Conservation (phyloP, 2,797 vertebrate species). For the Tolypeutes matacus region DNA sequence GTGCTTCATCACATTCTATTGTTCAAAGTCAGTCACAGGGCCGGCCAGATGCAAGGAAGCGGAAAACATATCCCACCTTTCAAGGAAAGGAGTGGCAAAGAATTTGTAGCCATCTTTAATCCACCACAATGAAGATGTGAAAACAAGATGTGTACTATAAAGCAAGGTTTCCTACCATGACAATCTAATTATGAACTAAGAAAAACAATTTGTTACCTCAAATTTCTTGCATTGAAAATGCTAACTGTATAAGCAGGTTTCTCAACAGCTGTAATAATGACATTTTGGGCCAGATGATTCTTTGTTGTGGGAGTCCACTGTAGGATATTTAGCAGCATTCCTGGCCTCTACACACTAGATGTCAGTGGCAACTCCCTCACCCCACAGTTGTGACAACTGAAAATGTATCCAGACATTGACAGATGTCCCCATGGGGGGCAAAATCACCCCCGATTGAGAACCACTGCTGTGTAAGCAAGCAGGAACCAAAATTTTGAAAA, state of each 20-base stretch:
- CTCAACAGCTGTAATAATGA: background rate
- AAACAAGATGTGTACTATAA: background rate
- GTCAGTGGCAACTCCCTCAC: background rate
- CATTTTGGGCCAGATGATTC: background rate
- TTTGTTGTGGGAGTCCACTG: background rate
- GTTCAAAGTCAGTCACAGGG: background rate
- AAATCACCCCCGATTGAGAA: conserved; percentile 21
- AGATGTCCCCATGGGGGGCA: background rate
- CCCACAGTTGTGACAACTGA: background rate
- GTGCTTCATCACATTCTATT: background rate
- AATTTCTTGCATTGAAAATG: conserved; percentile 10
- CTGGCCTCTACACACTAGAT: background rate
- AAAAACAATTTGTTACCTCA: background rate
- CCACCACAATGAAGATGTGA: background rate
- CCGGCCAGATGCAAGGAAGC: background rate
- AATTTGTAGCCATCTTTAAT: background rate
- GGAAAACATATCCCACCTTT: background rate
- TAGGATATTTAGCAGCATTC: background rate
- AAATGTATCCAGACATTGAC: background rate
- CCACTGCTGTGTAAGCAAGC: background rate
- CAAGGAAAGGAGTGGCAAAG: background rate
- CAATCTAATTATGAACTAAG: background rate
- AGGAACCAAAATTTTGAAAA: background rate
- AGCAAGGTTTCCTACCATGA: background rate
- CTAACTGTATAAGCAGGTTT: background rate